These are phyloP conservation scores for Bucco capensis DNA, from an alignment of 2,113 vertebrate species.

Conservation along the genomic window DNA sequence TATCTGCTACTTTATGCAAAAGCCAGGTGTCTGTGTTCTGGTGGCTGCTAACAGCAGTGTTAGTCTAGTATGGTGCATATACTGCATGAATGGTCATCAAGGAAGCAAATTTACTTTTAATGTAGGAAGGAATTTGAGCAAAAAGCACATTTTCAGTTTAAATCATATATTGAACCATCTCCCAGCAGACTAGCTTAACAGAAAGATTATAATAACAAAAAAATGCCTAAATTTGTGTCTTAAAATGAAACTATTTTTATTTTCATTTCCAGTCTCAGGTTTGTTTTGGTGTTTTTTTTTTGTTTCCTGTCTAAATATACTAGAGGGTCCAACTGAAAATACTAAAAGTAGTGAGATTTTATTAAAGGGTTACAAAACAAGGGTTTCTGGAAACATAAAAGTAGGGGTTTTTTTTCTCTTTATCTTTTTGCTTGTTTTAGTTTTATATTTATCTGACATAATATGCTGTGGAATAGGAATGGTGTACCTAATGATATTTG, in stretches of 20 bases:
- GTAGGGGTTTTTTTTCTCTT: neutral
- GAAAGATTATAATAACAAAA: neutral
- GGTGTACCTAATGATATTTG: neutral
- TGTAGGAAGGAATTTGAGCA: neutral
- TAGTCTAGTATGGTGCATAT: neutral
- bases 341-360: neutral
- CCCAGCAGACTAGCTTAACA: neutral
- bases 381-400: neutral
- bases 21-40: neutral
- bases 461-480: neutral
- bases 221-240: neutral
- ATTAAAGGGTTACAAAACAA: neutral
- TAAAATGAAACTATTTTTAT: neutral
- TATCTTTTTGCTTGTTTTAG: too few species aligned
- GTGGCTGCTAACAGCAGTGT: neutral
- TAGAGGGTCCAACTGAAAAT: neutral
- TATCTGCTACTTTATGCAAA: neutral
- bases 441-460: neutral
- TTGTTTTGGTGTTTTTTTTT: too few species aligned
- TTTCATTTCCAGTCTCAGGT: neutral
- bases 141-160: neutral
- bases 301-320: neutral
- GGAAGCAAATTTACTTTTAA: neutral
- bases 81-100: neutral
- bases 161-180: neutral